Conservation (phyloP, 1,140 invertebrate genomes). For the Zaprionus africanus region DNA sequence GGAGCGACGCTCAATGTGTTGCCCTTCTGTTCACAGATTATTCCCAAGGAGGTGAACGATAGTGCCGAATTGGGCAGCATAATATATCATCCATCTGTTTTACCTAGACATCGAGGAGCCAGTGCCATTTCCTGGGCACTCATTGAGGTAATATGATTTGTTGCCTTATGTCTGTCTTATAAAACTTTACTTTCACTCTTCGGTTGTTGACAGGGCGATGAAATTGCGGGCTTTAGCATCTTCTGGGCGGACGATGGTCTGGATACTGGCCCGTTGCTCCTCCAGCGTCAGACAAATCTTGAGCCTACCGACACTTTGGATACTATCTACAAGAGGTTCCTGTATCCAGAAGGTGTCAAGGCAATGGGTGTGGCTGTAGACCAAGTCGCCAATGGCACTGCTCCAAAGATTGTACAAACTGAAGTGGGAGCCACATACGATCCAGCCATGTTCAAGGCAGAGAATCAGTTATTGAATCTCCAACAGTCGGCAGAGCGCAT, state of each 20-base stretch:
- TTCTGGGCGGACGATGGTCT: constrained; percentile 99
- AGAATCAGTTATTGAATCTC: constrained; percentile 87
- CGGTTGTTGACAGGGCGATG: constrained; percentile 88
- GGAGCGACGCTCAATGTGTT: constrained; percentile 96
- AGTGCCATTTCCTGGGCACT: constrained; percentile 98
- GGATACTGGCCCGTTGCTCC: constrained; percentile 96
- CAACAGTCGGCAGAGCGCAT: constrained; percentile 87
- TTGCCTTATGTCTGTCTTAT: not conserved
- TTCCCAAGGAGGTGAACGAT: constrained; percentile 98
- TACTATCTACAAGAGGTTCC: constrained; percentile 92
- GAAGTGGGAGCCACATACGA: constrained; percentile 97
- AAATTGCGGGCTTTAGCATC: constrained; percentile 94
- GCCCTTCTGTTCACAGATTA: constrained; percentile 98
- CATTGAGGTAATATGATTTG: constrained; percentile 86
- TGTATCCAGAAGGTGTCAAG: constrained; percentile 88
- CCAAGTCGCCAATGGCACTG: constrained; percentile 92
- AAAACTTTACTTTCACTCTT: not conserved
- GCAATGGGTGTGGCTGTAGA: constrained; percentile 91
- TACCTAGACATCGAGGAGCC: constrained; percentile 96
- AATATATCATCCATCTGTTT: constrained; percentile 97
- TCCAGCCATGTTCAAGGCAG: constrained; percentile 93
- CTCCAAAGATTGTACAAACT: constrained; percentile 91
- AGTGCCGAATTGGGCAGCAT: constrained; percentile 93
- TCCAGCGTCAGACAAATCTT: constrained; percentile 92
- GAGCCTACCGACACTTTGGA: constrained; percentile 96